These are phyloP conservation scores for Chiridota heheva DNA, from an alignment of 35 echinoderm and acorn worm species.

Conservation along the genomic window DNA sequence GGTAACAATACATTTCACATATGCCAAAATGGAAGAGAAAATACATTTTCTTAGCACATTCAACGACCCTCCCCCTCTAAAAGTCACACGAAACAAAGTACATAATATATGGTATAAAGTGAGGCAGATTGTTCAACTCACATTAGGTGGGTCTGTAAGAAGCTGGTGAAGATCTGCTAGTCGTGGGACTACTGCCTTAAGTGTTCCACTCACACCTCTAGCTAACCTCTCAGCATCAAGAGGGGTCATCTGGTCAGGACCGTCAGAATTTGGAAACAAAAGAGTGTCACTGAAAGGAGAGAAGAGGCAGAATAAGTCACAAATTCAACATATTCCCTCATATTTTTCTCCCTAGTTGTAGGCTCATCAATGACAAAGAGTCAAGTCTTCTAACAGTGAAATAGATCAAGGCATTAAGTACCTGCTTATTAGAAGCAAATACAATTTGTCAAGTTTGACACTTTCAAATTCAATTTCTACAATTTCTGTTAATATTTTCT, in stretches of 20 bases:
- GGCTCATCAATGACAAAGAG: neutral
- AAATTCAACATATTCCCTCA: neutral
- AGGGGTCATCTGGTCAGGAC: slow-evolving; percentile 97
- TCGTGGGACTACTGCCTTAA: slow-evolving; percentile 83
- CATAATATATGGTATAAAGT: no score
- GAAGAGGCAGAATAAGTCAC: slow-evolving; percentile 9
- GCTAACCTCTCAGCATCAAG: slow-evolving; percentile 96
- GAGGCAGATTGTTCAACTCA: no score
- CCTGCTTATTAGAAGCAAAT: no score
- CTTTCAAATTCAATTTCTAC: no score
- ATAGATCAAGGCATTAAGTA: no score
- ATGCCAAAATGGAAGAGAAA: no score
- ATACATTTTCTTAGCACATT: no score
- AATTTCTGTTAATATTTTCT: no score
- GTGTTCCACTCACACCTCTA: slow-evolving; percentile 86
- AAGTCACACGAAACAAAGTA: no score
- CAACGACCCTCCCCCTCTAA: no score
- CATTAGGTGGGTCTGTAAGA: slow-evolving; percentile 81
- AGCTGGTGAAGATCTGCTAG: slow-evolving; percentile 85
- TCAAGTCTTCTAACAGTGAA: neutral
- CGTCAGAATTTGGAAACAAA: slow-evolving; percentile 80
- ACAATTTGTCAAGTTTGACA: no score
- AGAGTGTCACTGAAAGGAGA: slow-evolving; percentile 59
- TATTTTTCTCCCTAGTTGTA: neutral
- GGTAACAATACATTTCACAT: no score